These are phyloP conservation scores for Trypoxylus dichotomus DNA, from an alignment of 1,140 invertebrate species.

Conservation along the genomic window DNA sequence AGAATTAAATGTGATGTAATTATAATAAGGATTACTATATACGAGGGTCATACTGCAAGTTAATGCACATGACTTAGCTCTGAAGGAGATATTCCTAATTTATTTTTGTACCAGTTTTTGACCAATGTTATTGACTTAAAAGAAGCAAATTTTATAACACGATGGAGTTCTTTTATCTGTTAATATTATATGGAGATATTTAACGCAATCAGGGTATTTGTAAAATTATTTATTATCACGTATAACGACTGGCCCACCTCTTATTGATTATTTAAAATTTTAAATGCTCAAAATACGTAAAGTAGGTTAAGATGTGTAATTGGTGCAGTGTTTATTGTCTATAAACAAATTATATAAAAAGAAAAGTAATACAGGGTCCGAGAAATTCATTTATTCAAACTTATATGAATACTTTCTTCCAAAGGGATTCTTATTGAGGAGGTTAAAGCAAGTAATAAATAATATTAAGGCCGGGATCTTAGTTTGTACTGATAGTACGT, in stretches of 20 bases:
- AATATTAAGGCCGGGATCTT: too few species aligned
- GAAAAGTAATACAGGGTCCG: neutral
- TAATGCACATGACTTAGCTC: neutral
- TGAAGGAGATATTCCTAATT: neutral
- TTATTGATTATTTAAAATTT: neutral
- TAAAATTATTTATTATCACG: neutral
- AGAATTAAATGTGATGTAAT: constrained; percentile 31
- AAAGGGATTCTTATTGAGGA: too few species aligned
- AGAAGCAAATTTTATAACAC: neutral
- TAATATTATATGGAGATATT: neutral
- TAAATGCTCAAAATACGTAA: neutral
- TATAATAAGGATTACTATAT: neutral
- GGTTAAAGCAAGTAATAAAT: too few species aligned
- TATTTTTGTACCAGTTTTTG: constrained; percentile 10
- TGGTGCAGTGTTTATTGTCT: neutral
- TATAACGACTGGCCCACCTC: neutral
- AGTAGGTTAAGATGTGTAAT: neutral
- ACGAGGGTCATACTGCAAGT: neutral
- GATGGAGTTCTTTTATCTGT: neutral
- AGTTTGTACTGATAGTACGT: too few species aligned
- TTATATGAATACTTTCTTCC: too few species aligned
- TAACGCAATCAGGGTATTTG: neutral
- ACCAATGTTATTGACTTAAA: neutral
- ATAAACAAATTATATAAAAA: neutral
- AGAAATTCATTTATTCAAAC: too few species aligned